Percentiles rank a stretch among this genome's conserved stretches.
Evolutionary conservation across 2,797 vertebrate species (phyloP).

Genomic region (Protosalanx chinensis): DNA sequence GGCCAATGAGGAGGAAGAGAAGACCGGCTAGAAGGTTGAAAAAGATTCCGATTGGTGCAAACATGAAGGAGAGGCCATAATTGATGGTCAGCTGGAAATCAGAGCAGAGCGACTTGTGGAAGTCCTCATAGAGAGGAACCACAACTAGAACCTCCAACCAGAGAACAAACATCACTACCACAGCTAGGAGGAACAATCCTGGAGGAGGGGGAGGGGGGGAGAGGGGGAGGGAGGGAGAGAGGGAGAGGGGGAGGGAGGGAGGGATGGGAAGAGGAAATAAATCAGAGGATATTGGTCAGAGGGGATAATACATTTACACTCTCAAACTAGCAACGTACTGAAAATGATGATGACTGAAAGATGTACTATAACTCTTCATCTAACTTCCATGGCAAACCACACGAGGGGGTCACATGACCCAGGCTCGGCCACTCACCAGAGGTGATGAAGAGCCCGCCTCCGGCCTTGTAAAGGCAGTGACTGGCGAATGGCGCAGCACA

Average conservation of each 20-base stretch:
- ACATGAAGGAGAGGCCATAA: conserved; percentile 93
- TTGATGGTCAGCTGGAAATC: conserved; percentile 74
- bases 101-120: conserved; percentile 73
- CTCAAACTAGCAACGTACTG: background rate
- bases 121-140: conserved; percentile 73
- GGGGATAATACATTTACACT: background rate
- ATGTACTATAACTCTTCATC: background rate
- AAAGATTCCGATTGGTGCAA: conserved; percentile 87
- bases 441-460: conserved; percentile 84
- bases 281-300: no score
- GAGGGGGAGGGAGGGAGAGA: background rate
- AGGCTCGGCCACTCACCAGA: conserved; percentile 73
- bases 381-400: background rate
- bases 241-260: background rate
- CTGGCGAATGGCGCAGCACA: conserved; percentile 93
- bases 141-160: conserved; percentile 89
- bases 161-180: conserved; percentile 89
- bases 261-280: no score
- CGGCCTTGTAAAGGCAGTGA: conserved; percentile 87
- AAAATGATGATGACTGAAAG: background rate
- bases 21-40: conserved; percentile 89
- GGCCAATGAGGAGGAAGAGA: conserved; percentile 88
- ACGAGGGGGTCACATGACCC: background rate
- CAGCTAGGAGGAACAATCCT: conserved; percentile 87
- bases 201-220: conserved; percentile 37